Percentiles rank a stretch among this genome's conserved stretches.
phyloP scores from a whole-genome alignment of 2,888 invertebrate species.

The Panzeria rudis region DNA sequence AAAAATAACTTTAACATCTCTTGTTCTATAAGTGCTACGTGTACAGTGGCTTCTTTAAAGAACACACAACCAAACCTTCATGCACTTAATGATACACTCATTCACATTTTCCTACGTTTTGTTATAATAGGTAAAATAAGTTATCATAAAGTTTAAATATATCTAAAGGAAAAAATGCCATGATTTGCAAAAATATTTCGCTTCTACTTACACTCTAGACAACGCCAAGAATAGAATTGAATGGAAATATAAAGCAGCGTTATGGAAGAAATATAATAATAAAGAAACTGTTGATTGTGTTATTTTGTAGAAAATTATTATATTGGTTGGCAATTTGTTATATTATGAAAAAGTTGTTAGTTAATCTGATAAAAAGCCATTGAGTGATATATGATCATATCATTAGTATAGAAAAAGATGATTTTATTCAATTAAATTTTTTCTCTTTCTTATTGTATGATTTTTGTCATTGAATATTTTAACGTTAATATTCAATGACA shows the following conservation, averaged over 20 bases:
- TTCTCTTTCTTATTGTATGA: background rate
- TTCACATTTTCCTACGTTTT: background rate
- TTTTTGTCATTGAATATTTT: background rate
- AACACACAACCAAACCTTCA: background rate
- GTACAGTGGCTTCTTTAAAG: conserved; percentile 39
- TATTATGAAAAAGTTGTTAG: conserved; percentile 42
- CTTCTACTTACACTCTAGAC: background rate
- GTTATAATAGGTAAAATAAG: conserved; percentile 61
- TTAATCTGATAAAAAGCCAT: conserved; percentile 65
- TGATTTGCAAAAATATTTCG: conserved; percentile 64
- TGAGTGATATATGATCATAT: conserved; percentile 65
- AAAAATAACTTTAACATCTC: conserved; percentile 50
- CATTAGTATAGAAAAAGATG: conserved; percentile 31
- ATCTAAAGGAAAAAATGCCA: conserved; percentile 39
- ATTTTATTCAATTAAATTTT: conserved; percentile 16
- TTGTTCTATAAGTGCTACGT: conserved; percentile 59
- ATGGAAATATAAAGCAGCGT: background rate
- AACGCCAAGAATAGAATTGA: conserved; percentile 31
- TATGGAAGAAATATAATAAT: background rate
- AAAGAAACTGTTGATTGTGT: conserved; percentile 66
- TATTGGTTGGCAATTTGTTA: conserved; percentile 69
- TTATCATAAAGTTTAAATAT: conserved; percentile 62
- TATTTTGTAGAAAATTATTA: conserved; percentile 67
- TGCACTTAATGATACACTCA: background rate
- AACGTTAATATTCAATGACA: background rate